Conservation (phyloP, 2,888 invertebrate genomes). For the Busseola fusca region DNA sequence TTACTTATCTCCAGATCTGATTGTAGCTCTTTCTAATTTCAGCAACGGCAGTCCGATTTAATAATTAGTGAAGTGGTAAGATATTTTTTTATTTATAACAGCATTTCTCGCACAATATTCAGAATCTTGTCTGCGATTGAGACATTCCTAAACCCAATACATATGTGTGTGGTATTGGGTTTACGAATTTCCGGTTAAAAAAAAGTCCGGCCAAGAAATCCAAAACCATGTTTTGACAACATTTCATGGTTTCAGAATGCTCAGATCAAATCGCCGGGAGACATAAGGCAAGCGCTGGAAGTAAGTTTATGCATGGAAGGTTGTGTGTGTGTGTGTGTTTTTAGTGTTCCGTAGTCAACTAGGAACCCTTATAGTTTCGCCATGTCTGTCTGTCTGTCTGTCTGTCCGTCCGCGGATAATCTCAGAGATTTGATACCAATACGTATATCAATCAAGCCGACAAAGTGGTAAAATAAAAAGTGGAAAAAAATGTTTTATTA, state of each 20-base stretch:
- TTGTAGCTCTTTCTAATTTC: conserved; percentile 6
- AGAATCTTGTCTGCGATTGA: no score
- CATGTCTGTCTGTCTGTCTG: no score
- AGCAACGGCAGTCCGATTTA: conserved; percentile 38
- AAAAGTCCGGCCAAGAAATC: background rate
- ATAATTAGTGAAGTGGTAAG: conserved; percentile 63
- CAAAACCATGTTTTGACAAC: background rate
- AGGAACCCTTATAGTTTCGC: no score
- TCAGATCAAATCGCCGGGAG: conserved; percentile 57
- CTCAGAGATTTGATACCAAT: no score
- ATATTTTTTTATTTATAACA: background rate
- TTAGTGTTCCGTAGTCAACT: no score
- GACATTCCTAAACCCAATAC: background rate
- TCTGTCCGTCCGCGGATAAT: no score
- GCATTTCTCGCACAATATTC: background rate
- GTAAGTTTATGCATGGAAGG: conserved; percentile 26
- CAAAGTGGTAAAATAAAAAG: no score
- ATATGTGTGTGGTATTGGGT: background rate
- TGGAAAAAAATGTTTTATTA: no score
- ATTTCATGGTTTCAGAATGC: conserved; percentile 56
- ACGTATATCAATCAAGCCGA: no score
- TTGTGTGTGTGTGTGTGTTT: background rate
- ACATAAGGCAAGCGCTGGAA: conserved; percentile 60
- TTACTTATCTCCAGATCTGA: background rate
- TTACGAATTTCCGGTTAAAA: no score